Evolutionary conservation across 2,888 invertebrate genomes (phyloP).

Genomic region (Caenorhabditis sp.): DNA sequence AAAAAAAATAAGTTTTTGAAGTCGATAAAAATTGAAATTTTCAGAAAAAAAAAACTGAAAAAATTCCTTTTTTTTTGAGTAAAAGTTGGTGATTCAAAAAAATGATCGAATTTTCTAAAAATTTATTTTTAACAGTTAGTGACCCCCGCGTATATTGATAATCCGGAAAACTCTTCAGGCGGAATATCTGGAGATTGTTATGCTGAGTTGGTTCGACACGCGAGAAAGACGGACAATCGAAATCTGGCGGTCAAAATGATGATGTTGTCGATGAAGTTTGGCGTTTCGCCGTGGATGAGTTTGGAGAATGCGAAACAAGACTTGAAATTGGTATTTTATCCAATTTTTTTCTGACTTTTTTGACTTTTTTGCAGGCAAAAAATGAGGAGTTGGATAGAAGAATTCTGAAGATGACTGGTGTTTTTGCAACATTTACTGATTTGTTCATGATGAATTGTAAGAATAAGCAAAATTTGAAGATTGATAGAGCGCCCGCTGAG

Average conservation of each 20-base stretch:
- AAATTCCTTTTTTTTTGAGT: too few relatives aligned
- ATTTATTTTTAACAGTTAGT: too few relatives aligned
- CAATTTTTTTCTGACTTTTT: too few relatives aligned
- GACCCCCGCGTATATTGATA: too few relatives aligned
- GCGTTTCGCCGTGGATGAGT: slow-evolving; percentile 22
- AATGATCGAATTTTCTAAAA: neutral
- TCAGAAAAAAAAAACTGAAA: too few relatives aligned
- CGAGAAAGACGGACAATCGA: slow-evolving; percentile 43
- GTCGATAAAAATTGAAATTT: too few relatives aligned
- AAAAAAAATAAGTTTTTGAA: too few relatives aligned
- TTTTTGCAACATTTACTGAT: slow-evolving; percentile 25
- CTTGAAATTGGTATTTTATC: slow-evolving; percentile 17
- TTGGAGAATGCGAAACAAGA: slow-evolving; percentile 28
- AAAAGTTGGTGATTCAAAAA: neutral
- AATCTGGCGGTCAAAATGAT: slow-evolving; percentile 33
- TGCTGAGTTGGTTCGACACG: slow-evolving; percentile 32
- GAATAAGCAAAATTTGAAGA: slow-evolving; percentile 15
- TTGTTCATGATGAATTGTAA: slow-evolving; percentile 18
- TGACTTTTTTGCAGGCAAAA: neutral
- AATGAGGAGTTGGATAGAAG: slow-evolving; percentile 22
- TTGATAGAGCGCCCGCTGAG: neutral
- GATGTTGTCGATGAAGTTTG: slow-evolving; percentile 20
- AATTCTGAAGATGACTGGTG: slow-evolving; percentile 66
- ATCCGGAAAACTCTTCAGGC: too few relatives aligned
- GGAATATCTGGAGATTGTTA: slow-evolving; percentile 25